Percentiles rank a stretch among this genome's conserved stretches.
phyloP scores from a whole-genome alignment of 2,888 invertebrate species.

The Urechis unicinctus region DNA sequence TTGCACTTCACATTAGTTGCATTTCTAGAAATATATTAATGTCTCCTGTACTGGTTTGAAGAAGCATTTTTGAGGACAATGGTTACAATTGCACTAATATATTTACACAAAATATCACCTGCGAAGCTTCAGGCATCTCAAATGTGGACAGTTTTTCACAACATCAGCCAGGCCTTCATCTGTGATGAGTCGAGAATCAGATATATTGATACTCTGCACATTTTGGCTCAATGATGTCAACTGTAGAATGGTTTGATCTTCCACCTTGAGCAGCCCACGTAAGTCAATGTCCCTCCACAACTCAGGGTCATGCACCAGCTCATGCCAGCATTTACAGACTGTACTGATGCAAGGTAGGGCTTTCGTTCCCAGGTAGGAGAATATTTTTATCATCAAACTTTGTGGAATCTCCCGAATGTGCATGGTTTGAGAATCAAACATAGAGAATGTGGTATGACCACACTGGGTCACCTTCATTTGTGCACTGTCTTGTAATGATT shows the following conservation, averaged over 20 bases:
- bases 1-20: too few relatives aligned
- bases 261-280: background rate
- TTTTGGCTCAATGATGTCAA: background rate
- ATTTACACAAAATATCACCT: background rate
- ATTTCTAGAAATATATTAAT: too few relatives aligned
- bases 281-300: background rate
- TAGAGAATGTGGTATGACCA: too few relatives aligned
- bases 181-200: background rate
- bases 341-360: background rate
- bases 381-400: too few relatives aligned
- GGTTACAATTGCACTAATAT: too few relatives aligned
- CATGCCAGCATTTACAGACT: background rate
- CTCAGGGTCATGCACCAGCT: background rate
- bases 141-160: background rate
- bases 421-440: too few relatives aligned
- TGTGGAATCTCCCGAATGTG: too few relatives aligned
- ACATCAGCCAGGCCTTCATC: background rate
- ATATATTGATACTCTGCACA: background rate
- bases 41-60: too few relatives aligned
- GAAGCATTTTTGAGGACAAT: too few relatives aligned
- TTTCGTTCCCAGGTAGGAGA: too few relatives aligned
- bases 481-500: too few relatives aligned
- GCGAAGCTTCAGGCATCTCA: background rate
- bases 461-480: too few relatives aligned
- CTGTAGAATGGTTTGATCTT: background rate